Conservation (phyloP, 2,797 vertebrate species). For the Discoglossus pictus region DNA sequence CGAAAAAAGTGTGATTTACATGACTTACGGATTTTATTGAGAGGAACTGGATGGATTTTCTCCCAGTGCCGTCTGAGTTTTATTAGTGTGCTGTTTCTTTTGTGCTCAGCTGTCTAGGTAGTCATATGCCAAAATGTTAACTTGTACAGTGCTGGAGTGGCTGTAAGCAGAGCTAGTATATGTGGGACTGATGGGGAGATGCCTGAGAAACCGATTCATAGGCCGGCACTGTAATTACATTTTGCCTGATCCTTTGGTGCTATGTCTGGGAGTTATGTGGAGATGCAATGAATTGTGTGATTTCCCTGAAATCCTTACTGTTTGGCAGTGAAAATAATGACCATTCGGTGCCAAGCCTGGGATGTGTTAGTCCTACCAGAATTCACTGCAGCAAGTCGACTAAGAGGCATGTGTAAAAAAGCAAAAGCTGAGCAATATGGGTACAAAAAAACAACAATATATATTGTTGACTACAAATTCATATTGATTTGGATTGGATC, state of each 20-base stretch:
- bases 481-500: no score
- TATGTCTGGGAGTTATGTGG: conserved; percentile 11
- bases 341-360: not conserved
- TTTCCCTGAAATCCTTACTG: conserved; percentile 22
- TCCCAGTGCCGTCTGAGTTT: conserved; percentile 45
- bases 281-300: conserved; percentile 25
- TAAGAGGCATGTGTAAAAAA: no score
- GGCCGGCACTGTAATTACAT: conserved; percentile 25
- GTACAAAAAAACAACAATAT: no score
- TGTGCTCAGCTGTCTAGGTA: conserved; percentile 42
- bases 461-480: no score
- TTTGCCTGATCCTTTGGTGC: conserved; percentile 22
- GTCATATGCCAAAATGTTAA: conserved; percentile 24
- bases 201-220: conserved; percentile 19
- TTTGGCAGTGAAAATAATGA: conserved; percentile 13
- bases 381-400: conserved; percentile 8
- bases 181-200: not conserved
- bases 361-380: conserved; percentile 25
- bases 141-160: conserved; percentile 29
- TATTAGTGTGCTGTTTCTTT: conserved; percentile 48
- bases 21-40: conserved; percentile 50
- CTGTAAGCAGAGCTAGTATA: not conserved
- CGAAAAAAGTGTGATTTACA: conserved; percentile 52
- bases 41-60: conserved; percentile 50
- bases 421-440: no score